Evolutionary conservation across 92 coral and sea anemone genomes (phyloP).

Genomic region (Epizoanthus rinbou): DNA sequence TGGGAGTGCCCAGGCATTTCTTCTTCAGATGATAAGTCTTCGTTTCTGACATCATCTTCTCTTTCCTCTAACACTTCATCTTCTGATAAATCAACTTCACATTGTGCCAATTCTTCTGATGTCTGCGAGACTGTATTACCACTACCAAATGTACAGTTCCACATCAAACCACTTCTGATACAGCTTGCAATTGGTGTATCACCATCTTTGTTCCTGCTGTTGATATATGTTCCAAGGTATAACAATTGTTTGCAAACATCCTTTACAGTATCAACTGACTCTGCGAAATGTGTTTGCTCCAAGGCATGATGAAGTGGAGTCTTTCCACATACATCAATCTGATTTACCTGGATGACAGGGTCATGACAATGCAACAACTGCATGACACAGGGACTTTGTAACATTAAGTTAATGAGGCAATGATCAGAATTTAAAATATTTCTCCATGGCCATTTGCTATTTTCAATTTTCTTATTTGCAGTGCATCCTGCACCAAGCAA

Average conservation of each 20-base stretch:
- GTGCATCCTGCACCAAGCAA: neutral
- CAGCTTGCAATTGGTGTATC: neutral
- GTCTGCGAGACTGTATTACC: neutral
- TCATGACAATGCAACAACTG: neutral
- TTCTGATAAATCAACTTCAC: neutral
- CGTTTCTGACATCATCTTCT: too few species aligned
- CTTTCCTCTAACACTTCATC: neutral
- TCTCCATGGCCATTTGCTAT: conserved; percentile 1
- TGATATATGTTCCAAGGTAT: neutral
- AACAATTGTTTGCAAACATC: neutral
- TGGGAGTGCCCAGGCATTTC: too few species aligned
- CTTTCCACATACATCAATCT: neutral
- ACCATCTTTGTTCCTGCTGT: neutral
- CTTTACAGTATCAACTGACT: neutral
- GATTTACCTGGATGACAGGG: neutral
- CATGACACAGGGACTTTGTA: neutral
- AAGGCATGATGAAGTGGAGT: neutral
- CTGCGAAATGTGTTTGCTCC: neutral
- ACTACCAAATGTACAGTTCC: neutral
- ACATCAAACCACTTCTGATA: neutral
- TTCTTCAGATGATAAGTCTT: too few species aligned
- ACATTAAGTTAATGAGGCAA: neutral
- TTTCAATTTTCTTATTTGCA: neutral
- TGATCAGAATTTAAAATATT: neutral
- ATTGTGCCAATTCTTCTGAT: neutral